Percentiles rank a stretch among this genome's conserved stretches.
Evolutionary conservation across 2,888 invertebrate species (phyloP).

Genomic region (Platyscelio sp.): DNA sequence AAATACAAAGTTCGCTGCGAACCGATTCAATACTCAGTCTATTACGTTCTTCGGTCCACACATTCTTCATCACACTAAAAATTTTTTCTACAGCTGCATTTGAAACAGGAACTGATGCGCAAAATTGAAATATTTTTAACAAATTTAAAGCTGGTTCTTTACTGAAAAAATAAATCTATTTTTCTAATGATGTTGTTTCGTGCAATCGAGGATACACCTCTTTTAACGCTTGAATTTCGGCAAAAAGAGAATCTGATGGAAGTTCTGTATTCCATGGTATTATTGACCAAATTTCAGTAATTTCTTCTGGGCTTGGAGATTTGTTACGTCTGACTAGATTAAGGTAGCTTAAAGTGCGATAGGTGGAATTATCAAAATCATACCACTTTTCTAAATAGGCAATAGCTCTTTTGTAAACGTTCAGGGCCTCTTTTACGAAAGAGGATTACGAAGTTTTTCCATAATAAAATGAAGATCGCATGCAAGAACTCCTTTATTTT

Average conservation of each 20-base stretch:
- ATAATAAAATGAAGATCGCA: constrained; percentile 2
- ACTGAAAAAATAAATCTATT: constrained; percentile 3
- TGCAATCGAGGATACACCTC: not conserved
- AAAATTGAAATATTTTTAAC: too few relatives aligned
- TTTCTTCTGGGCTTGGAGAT: constrained; percentile 3
- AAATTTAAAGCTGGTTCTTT: not conserved
- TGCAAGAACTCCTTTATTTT: not conserved
- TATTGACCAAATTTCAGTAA: not conserved
- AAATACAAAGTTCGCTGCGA: too few relatives aligned
- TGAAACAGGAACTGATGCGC: too few relatives aligned
- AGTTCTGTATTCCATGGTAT: constrained; percentile 1
- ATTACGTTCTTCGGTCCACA: not conserved
- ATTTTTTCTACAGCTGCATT: constrained; percentile 7
- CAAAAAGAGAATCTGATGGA: constrained; percentile 3
- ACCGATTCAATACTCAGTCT: too few relatives aligned
- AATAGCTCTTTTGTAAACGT: constrained; percentile 2
- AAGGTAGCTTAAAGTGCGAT: not conserved
- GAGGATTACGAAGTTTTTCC: not conserved
- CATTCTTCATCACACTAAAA: constrained; percentile 19
- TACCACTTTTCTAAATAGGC: constrained; percentile 11
- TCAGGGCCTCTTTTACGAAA: constrained; percentile 4
- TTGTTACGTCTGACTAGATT: not conserved
- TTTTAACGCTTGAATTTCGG: not conserved
- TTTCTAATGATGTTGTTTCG: not conserved
- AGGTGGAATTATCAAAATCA: not conserved